Evolutionary conservation across 1,140 invertebrate species (phyloP), one percentile per base, ranked within the genome.

Genomic region (Drosophila navojoa): DNA sequence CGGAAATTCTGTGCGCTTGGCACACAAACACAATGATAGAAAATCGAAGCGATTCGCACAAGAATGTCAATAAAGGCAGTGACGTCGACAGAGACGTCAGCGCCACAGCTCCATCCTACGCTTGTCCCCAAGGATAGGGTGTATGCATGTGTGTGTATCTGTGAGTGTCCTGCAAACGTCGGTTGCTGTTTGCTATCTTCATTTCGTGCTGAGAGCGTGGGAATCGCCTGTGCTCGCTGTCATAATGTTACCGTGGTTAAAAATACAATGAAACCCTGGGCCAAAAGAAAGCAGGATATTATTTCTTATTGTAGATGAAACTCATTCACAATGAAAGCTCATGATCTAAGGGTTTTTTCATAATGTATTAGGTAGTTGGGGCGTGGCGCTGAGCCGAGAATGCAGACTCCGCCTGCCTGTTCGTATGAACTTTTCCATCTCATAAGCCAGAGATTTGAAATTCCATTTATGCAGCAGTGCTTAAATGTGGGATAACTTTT

Each of bases 11-110:
- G 73, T 81, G 62, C 81, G 58, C 81, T 74, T 80, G 81, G 81
- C 81, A 84, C 76, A 84, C 76, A 82, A 70, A 76, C 67, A 79
- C 81, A 79, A 77, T 66, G 77, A 77, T 85, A 80, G 81, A 85
- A 85, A 77, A 81, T 81, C 79, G 79, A 82, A 82, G 53, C 63
- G 71, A 50, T 50, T 57, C 32, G 44, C 32, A 54, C 53, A 77
- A 77, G 81, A 85, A 85, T 85, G 81, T 87, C 81, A 85, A 85
- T 85, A 85, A 85, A 57, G 47, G 61, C 54, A 59, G 45, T 52
- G 53, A 32, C 29, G 67, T 27, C 47, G 63, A 29, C 50, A 10
- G 25, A 6, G 42, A 16, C 42, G 15, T 16, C 42, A 45, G 16
- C 42, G 5, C 7, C 27, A 16, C 29, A 32, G 22, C 9, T 13